These are phyloP conservation scores for Corythornis cristatus DNA, from an alignment of 2,113 vertebrate species.

Conservation along the genomic window DNA sequence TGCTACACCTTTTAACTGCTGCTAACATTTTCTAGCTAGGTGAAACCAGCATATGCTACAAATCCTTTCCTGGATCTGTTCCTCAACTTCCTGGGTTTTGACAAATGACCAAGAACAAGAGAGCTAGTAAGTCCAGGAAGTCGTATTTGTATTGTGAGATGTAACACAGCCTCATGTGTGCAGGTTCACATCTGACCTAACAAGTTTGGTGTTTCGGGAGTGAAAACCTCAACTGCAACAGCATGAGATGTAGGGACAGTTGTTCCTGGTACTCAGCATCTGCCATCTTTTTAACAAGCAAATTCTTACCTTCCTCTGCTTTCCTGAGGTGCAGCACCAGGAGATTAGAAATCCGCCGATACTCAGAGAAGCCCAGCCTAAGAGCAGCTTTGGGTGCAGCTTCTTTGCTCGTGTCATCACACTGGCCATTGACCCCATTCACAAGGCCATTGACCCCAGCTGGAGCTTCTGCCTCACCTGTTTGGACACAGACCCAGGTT, in stretches of 20 bases:
- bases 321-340: constrained; percentile 92
- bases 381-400: constrained; percentile 80
- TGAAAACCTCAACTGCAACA: background rate
- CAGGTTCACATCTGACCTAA: background rate
- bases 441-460: constrained; percentile 76
- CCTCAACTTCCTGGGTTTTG: background rate
- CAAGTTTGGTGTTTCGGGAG: background rate
- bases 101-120: background rate
- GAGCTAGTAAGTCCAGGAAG: background rate
- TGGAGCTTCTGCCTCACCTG: constrained; percentile 80
- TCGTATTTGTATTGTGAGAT: background rate
- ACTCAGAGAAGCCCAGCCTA: constrained; percentile 90
- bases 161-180: background rate
- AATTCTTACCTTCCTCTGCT: constrained; percentile 86
- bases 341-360: constrained; percentile 93
- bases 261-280: background rate
- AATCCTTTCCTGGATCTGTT: background rate
- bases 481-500: background rate
- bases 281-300: background rate
- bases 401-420: constrained; percentile 74
- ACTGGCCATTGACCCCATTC: constrained; percentile 74
- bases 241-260: background rate
- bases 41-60: background rate
- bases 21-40: background rate
- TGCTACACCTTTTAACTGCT: background rate